These are phyloP conservation scores for Hemicordylus capensis DNA, from an alignment of 2,113 vertebrate genomes.

Conservation along the genomic window DNA sequence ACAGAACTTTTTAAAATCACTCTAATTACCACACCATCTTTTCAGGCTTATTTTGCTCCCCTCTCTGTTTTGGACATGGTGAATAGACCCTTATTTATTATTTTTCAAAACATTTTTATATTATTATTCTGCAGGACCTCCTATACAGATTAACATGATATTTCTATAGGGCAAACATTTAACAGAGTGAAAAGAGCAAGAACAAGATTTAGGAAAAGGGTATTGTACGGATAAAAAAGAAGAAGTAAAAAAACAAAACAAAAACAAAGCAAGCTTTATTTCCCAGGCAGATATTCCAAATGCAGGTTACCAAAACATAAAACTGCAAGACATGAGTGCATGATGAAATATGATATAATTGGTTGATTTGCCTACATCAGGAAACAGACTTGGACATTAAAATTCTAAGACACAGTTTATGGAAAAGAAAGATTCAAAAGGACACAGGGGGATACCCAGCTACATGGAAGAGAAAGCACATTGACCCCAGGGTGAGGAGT, in stretches of 20 bases:
- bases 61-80: background rate
- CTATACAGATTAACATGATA: background rate
- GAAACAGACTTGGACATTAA: conserved; percentile 80
- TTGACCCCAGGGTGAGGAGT: conserved; percentile 59
- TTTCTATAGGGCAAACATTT: background rate
- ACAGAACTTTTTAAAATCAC: too few relatives aligned
- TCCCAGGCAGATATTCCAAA: conserved; percentile 56
- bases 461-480: conserved; percentile 56
- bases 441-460: conserved; percentile 66
- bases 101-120: too few relatives aligned
- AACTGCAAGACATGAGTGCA: conserved; percentile 55
- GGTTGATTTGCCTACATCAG: conserved; percentile 70
- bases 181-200: background rate
- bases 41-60: too few relatives aligned
- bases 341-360: conserved; percentile 77
- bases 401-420: conserved; percentile 73
- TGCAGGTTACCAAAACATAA: conserved; percentile 60
- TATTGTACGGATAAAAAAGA: background rate
- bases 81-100: background rate
- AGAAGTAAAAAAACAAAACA: conserved; percentile 33
- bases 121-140: background rate
- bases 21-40: background rate
- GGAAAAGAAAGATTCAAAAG: conserved; percentile 74
- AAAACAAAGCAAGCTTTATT: conserved; percentile 59
- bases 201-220: background rate